Evolutionary conservation across 2,113 vertebrate species (phyloP).

Genomic region (Fukomys damarensis): DNA sequence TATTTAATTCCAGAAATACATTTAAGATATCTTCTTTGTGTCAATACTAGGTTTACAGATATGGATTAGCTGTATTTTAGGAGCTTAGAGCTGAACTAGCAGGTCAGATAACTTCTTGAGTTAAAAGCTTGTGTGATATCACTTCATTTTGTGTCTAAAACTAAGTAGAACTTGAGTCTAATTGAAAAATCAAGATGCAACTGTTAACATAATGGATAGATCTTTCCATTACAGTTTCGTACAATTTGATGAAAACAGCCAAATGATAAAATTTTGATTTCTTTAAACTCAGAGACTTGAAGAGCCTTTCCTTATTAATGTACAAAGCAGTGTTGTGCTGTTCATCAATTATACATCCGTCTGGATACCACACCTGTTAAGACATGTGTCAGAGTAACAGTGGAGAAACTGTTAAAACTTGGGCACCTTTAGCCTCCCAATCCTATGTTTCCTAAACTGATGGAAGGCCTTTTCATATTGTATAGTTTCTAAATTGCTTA

Average conservation of each 20-base stretch:
- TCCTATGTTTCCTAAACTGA: background rate
- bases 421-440: background rate
- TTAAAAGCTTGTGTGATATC: background rate
- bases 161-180: background rate
- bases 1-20: background rate
- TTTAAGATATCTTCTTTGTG: background rate
- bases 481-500: background rate
- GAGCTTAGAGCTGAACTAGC: background rate
- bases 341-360: constrained; percentile 1
- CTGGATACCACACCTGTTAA: constrained; percentile 36
- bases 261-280: constrained; percentile 49
- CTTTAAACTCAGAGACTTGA: background rate
- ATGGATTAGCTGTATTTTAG: background rate
- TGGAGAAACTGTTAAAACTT: background rate
- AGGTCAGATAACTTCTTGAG: background rate
- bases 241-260: constrained; percentile 28
- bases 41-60: background rate
- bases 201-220: background rate
- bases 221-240: background rate
- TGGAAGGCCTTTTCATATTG: background rate
- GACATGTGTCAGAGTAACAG: constrained; percentile 52
- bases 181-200: background rate
- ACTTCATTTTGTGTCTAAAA: constrained; percentile 30
- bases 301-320: background rate
- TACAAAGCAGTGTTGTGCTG: background rate